Conservation (phyloP, 2,888 invertebrate species). For the Chrysolina americana region DNA sequence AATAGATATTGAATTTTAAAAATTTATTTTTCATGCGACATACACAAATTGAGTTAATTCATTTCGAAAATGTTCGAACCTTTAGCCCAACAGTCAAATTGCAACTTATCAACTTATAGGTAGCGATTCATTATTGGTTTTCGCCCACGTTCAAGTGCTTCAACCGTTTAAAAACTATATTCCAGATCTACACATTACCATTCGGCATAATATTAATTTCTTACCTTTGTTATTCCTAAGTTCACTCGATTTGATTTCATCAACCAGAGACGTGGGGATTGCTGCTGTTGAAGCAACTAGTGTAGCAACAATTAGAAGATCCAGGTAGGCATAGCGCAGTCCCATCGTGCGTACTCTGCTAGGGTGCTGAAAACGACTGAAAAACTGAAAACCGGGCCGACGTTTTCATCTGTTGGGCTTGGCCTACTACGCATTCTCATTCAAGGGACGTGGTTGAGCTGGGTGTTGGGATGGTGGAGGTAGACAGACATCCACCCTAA, state of each 20-base stretch:
- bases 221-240: constrained; percentile 66
- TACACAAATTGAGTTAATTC: too few species aligned
- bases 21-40: too few species aligned
- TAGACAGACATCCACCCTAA: background rate
- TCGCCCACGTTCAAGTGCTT: background rate
- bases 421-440: constrained; percentile 55
- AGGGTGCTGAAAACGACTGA: constrained; percentile 59
- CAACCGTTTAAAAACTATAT: background rate
- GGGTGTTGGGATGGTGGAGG: background rate
- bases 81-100: too few species aligned
- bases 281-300: constrained; percentile 56
- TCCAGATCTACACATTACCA: too few species aligned
- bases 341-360: constrained; percentile 50
- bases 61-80: too few species aligned
- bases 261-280: constrained; percentile 66
- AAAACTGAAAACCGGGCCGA: constrained; percentile 57
- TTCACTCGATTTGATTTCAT: constrained; percentile 66
- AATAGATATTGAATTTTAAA: too few species aligned
- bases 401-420: constrained; percentile 55
- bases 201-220: constrained; percentile 20
- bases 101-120: too few species aligned
- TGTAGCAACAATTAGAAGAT: constrained; percentile 49
- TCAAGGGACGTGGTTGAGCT: constrained; percentile 29
- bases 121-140: background rate
- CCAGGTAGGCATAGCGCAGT: constrained; percentile 50